phyloP scores from a whole-genome alignment of 2,113 vertebrate genomes.

The Camelus dromedarius region DNA sequence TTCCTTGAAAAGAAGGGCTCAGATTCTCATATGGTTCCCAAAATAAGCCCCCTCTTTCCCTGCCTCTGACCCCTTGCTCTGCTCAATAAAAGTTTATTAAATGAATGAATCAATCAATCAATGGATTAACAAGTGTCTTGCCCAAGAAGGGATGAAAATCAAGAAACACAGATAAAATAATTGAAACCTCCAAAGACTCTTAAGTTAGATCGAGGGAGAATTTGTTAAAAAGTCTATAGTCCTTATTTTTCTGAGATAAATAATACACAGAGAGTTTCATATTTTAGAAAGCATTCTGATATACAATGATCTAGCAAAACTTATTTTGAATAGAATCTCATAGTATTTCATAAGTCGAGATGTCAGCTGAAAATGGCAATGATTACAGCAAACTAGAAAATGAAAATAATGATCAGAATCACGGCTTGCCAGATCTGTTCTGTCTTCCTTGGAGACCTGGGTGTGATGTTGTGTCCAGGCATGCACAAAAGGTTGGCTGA shows the following conservation, averaged over 20 bases:
- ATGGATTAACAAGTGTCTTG: neutral
- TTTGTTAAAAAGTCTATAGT: neutral
- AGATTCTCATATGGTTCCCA: neutral
- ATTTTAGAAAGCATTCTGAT: neutral
- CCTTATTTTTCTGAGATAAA: constrained; percentile 21
- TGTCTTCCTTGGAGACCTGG: neutral
- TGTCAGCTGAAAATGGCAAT: neutral
- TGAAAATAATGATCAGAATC: neutral
- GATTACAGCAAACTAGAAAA: neutral
- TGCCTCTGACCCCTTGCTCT: neutral
- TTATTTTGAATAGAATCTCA: neutral
- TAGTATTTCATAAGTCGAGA: neutral
- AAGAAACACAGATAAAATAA: constrained; percentile 37
- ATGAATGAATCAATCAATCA: neutral
- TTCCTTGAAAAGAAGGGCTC: neutral
- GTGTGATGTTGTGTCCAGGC: neutral
- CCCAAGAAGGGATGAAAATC: neutral
- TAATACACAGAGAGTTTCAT: neutral
- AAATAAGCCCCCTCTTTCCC: neutral
- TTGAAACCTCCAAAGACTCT: neutral
- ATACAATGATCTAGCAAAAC: constrained; percentile 20
- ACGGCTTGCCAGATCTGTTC: neutral
- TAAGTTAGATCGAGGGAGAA: neutral
- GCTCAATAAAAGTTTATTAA: constrained; percentile 8
- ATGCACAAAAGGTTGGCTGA: neutral